Evolutionary conservation across 1,140 invertebrate genomes (phyloP).

Genomic region (Leptinotarsa texana): DNA sequence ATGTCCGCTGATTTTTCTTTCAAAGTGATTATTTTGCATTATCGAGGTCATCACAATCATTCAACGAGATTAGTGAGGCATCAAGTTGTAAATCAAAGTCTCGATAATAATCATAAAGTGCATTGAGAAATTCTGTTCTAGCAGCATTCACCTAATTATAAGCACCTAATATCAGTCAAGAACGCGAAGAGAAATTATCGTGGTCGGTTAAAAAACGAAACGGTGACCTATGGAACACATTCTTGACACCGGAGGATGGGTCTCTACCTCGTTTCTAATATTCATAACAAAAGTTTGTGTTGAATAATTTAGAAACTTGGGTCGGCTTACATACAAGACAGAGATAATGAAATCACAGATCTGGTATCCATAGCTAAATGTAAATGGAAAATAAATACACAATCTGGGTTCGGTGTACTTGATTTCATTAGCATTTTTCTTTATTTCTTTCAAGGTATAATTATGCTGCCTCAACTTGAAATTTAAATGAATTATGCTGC

Average conservation of each 20-base stretch:
- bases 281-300: background rate
- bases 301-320: background rate
- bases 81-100: background rate
- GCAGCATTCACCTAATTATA: constrained; percentile 6
- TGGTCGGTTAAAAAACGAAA: background rate
- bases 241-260: background rate
- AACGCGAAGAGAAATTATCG: background rate
- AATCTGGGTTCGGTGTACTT: no score
- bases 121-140: background rate
- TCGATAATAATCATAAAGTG: background rate
- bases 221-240: constrained; percentile 1
- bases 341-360: no score
- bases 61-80: background rate
- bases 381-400: no score
- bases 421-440: no score
- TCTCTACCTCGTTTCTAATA: background rate
- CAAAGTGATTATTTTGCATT: background rate
- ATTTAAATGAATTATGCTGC: no score
- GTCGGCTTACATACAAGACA: background rate
- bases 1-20: background rate
- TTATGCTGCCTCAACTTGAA: no score
- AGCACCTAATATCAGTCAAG: background rate
- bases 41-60: background rate
- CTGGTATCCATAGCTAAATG: no score
- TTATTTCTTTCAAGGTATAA: no score